phyloP scores from a whole-genome alignment of 2,797 vertebrate species.

The Gymnocypris eckloni region DNA sequence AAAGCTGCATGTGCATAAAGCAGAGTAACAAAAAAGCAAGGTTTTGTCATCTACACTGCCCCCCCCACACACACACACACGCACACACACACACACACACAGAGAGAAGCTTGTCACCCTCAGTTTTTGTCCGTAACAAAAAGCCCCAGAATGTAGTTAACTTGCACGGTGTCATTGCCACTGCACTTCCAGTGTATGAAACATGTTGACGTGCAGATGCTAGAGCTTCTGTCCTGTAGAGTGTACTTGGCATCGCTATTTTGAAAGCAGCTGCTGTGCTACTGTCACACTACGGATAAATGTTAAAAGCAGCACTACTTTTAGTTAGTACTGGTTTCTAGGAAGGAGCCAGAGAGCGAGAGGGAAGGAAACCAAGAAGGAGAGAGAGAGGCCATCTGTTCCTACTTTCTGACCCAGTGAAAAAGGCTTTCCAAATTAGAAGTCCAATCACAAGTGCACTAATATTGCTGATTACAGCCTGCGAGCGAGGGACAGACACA shows the following conservation, averaged over 20 bases:
- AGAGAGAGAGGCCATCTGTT: conserved; percentile 74
- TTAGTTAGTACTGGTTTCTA: conserved; percentile 38
- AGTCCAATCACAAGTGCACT: conserved; percentile 63
- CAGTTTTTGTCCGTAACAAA: background rate
- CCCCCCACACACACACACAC: too few relatives aligned
- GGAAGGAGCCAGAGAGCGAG: conserved; percentile 31
- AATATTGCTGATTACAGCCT: conserved; percentile 65
- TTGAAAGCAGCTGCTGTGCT: conserved; percentile 18
- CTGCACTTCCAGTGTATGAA: conserved; percentile 6
- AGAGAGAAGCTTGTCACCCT: background rate
- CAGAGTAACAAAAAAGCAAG: background rate
- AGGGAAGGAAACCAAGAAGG: background rate
- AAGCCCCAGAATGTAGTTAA: background rate
- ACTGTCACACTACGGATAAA: conserved; percentile 42
- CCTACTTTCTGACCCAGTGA: conserved; percentile 76
- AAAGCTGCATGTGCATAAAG: background rate
- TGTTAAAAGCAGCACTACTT: conserved; percentile 68
- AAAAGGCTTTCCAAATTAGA: conserved; percentile 73
- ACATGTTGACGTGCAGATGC: conserved; percentile 27
- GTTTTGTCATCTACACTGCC: background rate
- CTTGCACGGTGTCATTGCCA: conserved; percentile 1
- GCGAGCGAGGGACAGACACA: background rate
- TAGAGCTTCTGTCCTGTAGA: conserved; percentile 2
- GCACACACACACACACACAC: too few relatives aligned
- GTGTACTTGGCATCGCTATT: conserved; percentile 54